These are phyloP conservation scores for Chromis chromis DNA, from an alignment of 2,797 vertebrate species.

Conservation along the genomic window DNA sequence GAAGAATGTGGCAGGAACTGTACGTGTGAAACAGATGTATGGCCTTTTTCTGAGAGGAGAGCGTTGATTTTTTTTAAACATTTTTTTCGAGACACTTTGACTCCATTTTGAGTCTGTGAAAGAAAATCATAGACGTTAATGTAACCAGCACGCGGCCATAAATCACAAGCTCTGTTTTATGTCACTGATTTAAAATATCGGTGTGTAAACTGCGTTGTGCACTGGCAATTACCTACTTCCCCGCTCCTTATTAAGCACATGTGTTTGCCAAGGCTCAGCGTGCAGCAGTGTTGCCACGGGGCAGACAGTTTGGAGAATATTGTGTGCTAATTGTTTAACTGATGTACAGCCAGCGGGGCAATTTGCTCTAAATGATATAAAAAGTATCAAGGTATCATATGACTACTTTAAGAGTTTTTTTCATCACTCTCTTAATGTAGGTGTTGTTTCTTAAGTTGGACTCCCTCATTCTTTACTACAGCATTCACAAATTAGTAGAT, in stretches of 20 bases:
- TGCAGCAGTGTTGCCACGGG: slow-evolving; percentile 55
- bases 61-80: neutral
- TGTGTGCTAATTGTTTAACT: slow-evolving; percentile 71
- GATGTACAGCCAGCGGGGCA: slow-evolving; percentile 24
- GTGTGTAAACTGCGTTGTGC: slow-evolving; percentile 72
- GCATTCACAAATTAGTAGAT: slow-evolving; percentile 30
- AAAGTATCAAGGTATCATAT: slow-evolving; percentile 36
- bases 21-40: slow-evolving; percentile 79
- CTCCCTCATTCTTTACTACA: slow-evolving; percentile 19
- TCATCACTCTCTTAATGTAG: slow-evolving; percentile 17
- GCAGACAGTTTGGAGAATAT: slow-evolving; percentile 58
- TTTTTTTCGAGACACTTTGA: slow-evolving; percentile 30
- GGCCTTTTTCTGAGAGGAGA: slow-evolving; percentile 18
- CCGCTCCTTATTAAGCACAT: slow-evolving; percentile 66
- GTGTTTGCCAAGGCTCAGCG: slow-evolving; percentile 62
- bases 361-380: slow-evolving; percentile 34
- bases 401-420: neutral
- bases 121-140: slow-evolving; percentile 59
- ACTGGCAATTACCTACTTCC: slow-evolving; percentile 76
- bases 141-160: slow-evolving; percentile 70
- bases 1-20: slow-evolving; percentile 75
- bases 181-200: slow-evolving; percentile 70
- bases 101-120: slow-evolving; percentile 64
- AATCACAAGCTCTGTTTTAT: slow-evolving; percentile 74
- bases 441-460: slow-evolving; percentile 44